phyloP scores from a whole-genome alignment of 2,888 invertebrate genomes.

The Dusona sp. region DNA sequence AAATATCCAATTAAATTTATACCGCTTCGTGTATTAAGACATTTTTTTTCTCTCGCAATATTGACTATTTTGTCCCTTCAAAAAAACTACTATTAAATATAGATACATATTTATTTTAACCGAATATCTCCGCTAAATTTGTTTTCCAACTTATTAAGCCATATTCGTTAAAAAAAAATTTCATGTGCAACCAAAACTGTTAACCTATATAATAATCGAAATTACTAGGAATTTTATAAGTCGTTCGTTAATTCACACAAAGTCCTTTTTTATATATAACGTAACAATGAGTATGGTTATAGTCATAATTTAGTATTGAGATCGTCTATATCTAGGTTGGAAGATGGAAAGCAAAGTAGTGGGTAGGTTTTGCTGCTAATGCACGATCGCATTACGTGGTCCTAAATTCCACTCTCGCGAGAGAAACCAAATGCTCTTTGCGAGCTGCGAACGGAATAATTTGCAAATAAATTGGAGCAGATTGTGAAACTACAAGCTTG shows the following conservation, averaged over 20 bases:
- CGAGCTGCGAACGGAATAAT: slow-evolving; percentile 65
- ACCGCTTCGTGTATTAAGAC: neutral
- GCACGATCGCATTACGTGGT: slow-evolving; percentile 66
- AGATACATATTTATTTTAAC: too few species aligned
- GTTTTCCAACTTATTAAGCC: too few species aligned
- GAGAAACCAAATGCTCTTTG: slow-evolving; percentile 63
- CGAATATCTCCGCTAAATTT: too few species aligned
- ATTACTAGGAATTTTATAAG: neutral
- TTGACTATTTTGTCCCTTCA: too few species aligned
- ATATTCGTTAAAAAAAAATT: neutral
- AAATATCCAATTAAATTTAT: slow-evolving; percentile 54
- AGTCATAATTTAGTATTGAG: slow-evolving; percentile 16
- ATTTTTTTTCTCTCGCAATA: neutral
- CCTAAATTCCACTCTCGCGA: slow-evolving; percentile 60
- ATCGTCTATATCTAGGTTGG: slow-evolving; percentile 10
- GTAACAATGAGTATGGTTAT: neutral
- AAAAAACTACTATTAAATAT: neutral
- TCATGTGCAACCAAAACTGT: neutral
- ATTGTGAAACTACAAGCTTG: slow-evolving; percentile 43
- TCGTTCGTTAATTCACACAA: neutral
- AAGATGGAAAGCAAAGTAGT: slow-evolving; percentile 31
- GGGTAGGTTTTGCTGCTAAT: slow-evolving; percentile 56
- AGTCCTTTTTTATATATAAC: neutral
- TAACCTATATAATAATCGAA: neutral
- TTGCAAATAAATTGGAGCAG: slow-evolving; percentile 65